Evolutionary conservation across 1,140 invertebrate genomes (phyloP), one percentile per base, ranked within the genome.

Genomic region (Homarus americanus): DNA sequence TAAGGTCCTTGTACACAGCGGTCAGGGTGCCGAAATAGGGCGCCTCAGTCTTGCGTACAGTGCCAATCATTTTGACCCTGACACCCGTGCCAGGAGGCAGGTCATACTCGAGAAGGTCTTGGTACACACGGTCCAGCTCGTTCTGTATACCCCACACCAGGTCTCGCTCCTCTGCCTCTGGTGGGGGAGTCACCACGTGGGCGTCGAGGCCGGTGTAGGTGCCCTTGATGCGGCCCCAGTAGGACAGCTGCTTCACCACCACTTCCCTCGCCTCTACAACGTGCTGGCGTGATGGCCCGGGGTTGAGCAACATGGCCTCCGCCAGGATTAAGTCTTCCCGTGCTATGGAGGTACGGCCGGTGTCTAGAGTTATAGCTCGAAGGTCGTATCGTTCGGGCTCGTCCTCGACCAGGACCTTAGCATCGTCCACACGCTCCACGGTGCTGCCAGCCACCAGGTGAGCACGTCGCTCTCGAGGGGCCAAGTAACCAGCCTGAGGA

Each of bases 31-130:
- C 92, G 20, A 63, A 66, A 78, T 93, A 93, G 3, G 86, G 90
- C 10, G 92, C 90, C 76, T 93, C 92, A 17, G 91, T 93, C 84
- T 91, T 93, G n/a, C 92, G 86, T n/a, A 93, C 88, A 12, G 91
- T 93, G 15, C 91, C 92, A 9, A 93, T 91, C 40, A 93, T 36
- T 32, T 90, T 85, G 44, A 90, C 92, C 44, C 75, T 86, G n/a
- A 91, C 87, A 4, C 87, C 91, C 12, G 92, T 93, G 49, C 92
- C 92, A 4, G 92, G 90, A 38, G 92, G 92, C 32, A 93, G 82
- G 40, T 89, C 87, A 58, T 91, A 91, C 73, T 93, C 92, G 17
- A 93, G 86, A n/a, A 92, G 73, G 58, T 91, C 72, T 24, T 78
- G 76, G 53, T 93, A 79, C 12, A 90, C 78, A 17, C 87, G 44